Evolutionary conservation across 2,888 invertebrate genomes (phyloP), one percentile per base, ranked within the genome.

Genomic region (Tortricodes alternella): DNA sequence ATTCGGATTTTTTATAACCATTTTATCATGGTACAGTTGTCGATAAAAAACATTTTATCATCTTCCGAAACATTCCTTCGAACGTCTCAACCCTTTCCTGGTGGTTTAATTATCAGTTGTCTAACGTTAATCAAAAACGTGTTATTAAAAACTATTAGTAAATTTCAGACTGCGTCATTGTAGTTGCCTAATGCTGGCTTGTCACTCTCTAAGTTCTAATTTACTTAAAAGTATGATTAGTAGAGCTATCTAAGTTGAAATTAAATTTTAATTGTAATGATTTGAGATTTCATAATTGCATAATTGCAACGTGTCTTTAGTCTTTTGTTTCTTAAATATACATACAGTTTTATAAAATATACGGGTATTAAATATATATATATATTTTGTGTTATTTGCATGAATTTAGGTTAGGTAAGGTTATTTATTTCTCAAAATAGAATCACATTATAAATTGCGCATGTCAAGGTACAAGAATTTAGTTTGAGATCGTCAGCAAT

Each of bases 121-220:
- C 86, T 75, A 73, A 74, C 73, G 74, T 75, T 74, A 79, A 76
- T 81, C 76, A 80, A 80, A 82, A 80, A 73, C 68, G 64, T 74
- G 80, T 82, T 83, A 89, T 90, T 89, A 87, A 83, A 89, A 87
- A 80, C 85, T 82, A 88, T 90, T 88, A 88, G 78, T 77, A 80
- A 79, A 78, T 83, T 78, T 84, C 73, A 82, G 80, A 55, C 16
- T 21, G 16, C 38, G 41, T 53, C 41, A 78, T 71, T 68, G 69
- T 76, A 71, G 63, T 76, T 65, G 70, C 71, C 72, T 70, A 73
- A 74, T 71, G 67, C 67, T 62, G 69, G 64, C 70, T 69, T 75
- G 78, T 80, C 80, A 78, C 66, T 70, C 70, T 66, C 63, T 60
- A 81, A 73, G 74, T 76, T 71, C 73, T 83, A 82, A 86, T 87